Conservation (phyloP, 2,113 vertebrate genomes). For the Emydura subglobosa region DNA sequence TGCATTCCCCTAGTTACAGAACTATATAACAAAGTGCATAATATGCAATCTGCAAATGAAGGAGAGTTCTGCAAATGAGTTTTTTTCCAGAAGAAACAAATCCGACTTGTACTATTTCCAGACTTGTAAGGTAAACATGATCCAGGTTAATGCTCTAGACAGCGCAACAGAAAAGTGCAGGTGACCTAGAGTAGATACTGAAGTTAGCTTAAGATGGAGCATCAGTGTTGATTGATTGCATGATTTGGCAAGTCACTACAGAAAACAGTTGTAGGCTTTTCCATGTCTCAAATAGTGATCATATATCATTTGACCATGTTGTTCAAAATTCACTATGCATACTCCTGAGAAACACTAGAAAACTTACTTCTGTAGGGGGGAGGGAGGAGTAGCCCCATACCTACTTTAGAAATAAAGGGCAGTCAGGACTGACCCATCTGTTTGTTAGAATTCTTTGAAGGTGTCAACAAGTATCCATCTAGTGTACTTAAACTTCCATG, state of each 20-base stretch:
- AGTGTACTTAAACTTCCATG: too few relatives aligned
- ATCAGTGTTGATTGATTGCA: background rate
- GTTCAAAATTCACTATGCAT: background rate
- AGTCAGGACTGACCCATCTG: too few relatives aligned
- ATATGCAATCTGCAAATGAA: background rate
- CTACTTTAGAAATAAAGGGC: too few relatives aligned
- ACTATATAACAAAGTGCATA: background rate
- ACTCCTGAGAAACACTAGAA: background rate
- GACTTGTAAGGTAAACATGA: background rate
- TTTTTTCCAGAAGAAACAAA: background rate
- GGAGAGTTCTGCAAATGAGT: background rate
- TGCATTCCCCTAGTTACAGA: background rate
- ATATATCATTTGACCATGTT: background rate
- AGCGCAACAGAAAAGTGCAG: background rate
- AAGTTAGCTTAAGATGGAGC: background rate
- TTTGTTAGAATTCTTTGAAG: too few relatives aligned
- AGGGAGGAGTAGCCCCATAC: too few relatives aligned
- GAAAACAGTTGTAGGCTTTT: background rate
- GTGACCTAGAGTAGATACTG: background rate
- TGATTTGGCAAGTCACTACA: background rate
- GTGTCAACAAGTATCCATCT: too few relatives aligned
- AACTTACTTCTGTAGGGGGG: background rate
- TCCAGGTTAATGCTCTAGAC: background rate
- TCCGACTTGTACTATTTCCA: background rate
- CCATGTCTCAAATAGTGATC: background rate